A percentile compares a stretch with the other conserved stretches of the same genome.
phyloP scores from a whole-genome alignment of 2,888 invertebrate species.

The Pterostichus niger region DNA sequence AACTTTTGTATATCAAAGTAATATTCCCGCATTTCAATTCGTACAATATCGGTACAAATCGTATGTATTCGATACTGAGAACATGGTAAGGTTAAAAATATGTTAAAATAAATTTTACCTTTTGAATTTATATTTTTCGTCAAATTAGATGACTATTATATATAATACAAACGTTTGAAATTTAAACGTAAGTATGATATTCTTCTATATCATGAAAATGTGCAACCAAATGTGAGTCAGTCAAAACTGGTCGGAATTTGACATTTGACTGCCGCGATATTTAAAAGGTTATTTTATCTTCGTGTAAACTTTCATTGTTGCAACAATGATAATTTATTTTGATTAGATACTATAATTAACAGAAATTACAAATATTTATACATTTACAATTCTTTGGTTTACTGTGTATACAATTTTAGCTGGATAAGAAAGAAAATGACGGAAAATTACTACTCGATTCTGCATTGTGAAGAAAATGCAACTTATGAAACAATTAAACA shows the following conservation, averaged over 20 bases:
- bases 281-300: slow-evolving; percentile 3
- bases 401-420: slow-evolving; percentile 21
- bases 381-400: neutral
- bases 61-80: neutral
- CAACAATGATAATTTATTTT: slow-evolving; percentile 17
- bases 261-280: slow-evolving; percentile 12
- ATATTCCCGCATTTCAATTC: neutral
- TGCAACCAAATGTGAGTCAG: neutral
- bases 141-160: neutral
- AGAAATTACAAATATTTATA: neutral
- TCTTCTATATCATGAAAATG: neutral
- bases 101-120: slow-evolving; percentile 10
- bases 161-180: neutral
- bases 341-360: neutral
- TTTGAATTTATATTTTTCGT: slow-evolving; percentile 1
- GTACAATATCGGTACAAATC: neutral
- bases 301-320: slow-evolving; percentile 2
- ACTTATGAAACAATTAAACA: slow-evolving; percentile 81
- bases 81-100: neutral
- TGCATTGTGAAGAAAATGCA: slow-evolving; percentile 80
- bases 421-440: slow-evolving; percentile 53
- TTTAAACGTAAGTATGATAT: neutral
- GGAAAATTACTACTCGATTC: slow-evolving; percentile 79
- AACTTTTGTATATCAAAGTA: neutral
- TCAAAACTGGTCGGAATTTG: neutral